A percentile compares a stretch with the other conserved stretches of the same genome.
Evolutionary conservation across 1,140 invertebrate genomes (phyloP).

Genomic region (Drosophila nigromelanica): DNA sequence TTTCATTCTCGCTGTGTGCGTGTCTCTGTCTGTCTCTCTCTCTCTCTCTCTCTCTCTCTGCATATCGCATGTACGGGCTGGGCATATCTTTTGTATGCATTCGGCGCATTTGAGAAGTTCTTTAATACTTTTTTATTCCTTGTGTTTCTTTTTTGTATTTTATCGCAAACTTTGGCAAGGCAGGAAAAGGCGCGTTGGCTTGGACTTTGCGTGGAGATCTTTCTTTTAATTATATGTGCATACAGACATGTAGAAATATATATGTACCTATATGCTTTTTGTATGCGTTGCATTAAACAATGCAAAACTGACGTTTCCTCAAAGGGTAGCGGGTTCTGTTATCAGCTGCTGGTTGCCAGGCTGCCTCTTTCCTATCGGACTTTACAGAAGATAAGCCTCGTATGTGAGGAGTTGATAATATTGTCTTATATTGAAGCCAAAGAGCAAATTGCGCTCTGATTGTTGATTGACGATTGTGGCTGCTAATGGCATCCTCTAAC

Average conservation of each 20-base stretch:
- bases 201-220: constrained; percentile 57
- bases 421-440: constrained; percentile 53
- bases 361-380: constrained; percentile 22
- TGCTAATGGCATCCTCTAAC: constrained; percentile 11
- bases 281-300: constrained; percentile 57
- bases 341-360: constrained; percentile 48
- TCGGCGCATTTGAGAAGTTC: constrained; percentile 70
- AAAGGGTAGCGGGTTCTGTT: constrained; percentile 52
- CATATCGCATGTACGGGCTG: constrained; percentile 41
- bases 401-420: constrained; percentile 18
- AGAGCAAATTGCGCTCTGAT: constrained; percentile 72
- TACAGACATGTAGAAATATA: constrained; percentile 22
- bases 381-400: constrained; percentile 44
- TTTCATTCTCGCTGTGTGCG: constrained; percentile 8
- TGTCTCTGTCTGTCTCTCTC: no score
- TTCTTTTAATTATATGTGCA: constrained; percentile 27
- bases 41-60: constrained; percentile 19
- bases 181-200: constrained; percentile 73
- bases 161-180: constrained; percentile 75
- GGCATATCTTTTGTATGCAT: constrained; percentile 76
- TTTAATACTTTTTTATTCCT: constrained; percentile 34
- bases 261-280: neutral
- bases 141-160: constrained; percentile 20
- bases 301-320: constrained; percentile 75
- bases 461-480: constrained; percentile 45